These are phyloP conservation scores for Ochlodes sylvanus DNA, from an alignment of 2,888 invertebrate genomes.

Conservation along the genomic window DNA sequence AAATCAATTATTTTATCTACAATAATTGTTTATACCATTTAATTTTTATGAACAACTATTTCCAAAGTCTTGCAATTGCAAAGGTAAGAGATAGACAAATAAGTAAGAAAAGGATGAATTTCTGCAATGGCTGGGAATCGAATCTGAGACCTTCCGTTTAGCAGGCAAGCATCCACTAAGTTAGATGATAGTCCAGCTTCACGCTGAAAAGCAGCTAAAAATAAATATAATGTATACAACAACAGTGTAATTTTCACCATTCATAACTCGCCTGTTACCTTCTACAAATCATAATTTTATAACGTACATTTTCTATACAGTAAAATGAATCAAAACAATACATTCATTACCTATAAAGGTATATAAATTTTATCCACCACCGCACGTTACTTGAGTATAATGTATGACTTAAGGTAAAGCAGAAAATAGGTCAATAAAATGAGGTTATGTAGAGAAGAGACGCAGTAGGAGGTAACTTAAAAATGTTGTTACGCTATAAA, in stretches of 20 bases:
- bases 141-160: background rate
- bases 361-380: constrained; percentile 35
- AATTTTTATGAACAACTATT: too few relatives aligned
- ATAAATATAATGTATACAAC: background rate
- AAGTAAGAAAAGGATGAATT: too few relatives aligned
- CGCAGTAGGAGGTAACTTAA: constrained; percentile 37
- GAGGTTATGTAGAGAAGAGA: constrained; percentile 38
- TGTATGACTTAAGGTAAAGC: constrained; percentile 38
- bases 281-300: background rate
- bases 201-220: too few relatives aligned
- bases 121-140: background rate
- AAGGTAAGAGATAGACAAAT: too few relatives aligned
- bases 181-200: too few relatives aligned
- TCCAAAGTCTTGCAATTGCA: too few relatives aligned
- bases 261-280: background rate
- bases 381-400: constrained; percentile 36
- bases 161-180: background rate
- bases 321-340: constrained; percentile 35
- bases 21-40: too few relatives aligned
- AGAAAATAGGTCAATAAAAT: constrained; percentile 38
- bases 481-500: constrained; percentile 35
- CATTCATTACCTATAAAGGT: constrained; percentile 28
- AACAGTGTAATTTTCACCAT: background rate
- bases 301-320: constrained; percentile 9
- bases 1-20: too few relatives aligned